These are phyloP conservation scores for Aphelenchoides avenae DNA, from an alignment of 1,140 invertebrate genomes.

Conservation along the genomic window DNA sequence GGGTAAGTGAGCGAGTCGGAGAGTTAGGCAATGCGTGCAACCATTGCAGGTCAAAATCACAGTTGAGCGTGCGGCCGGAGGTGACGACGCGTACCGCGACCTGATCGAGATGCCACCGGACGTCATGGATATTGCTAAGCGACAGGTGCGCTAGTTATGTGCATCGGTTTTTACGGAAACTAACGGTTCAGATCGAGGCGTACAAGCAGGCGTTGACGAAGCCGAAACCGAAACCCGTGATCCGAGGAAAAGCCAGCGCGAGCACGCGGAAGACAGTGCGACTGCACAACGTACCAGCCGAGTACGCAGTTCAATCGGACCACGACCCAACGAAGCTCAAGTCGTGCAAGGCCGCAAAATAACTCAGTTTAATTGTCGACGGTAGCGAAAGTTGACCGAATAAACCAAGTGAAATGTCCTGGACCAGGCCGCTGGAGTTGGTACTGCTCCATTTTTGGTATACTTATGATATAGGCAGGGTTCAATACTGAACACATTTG, in stretches of 20 bases:
- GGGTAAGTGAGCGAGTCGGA: too few relatives aligned
- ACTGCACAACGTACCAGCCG: constrained; percentile 5
- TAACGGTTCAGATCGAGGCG: constrained; percentile 17
- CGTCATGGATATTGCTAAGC: constrained; percentile 23
- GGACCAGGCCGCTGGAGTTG: too few relatives aligned
- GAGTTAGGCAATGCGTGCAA: too few relatives aligned
- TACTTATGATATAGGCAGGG: too few relatives aligned
- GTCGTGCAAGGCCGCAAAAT: constrained; percentile 15
- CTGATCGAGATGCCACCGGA: constrained; percentile 14
- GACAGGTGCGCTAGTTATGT: constrained; percentile 16
- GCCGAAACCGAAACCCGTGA: background rate
- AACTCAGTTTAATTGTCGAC: background rate
- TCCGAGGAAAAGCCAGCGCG: background rate
- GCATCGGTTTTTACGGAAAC: background rate
- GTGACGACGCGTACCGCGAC: constrained; percentile 23
- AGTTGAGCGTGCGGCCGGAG: constrained; percentile 16
- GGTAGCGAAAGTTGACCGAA: too few relatives aligned
- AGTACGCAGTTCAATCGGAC: constrained; percentile 15
- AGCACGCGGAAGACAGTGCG: constrained; percentile 1
- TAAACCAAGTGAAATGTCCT: too few relatives aligned
- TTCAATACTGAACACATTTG: too few relatives aligned
- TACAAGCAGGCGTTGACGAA: background rate
- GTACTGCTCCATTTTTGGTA: too few relatives aligned
- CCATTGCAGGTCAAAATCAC: too few relatives aligned
- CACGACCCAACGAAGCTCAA: constrained; percentile 17